Evolutionary conservation across 2,113 vertebrate genomes (phyloP).

Genomic region (Microtus ochrogaster): DNA sequence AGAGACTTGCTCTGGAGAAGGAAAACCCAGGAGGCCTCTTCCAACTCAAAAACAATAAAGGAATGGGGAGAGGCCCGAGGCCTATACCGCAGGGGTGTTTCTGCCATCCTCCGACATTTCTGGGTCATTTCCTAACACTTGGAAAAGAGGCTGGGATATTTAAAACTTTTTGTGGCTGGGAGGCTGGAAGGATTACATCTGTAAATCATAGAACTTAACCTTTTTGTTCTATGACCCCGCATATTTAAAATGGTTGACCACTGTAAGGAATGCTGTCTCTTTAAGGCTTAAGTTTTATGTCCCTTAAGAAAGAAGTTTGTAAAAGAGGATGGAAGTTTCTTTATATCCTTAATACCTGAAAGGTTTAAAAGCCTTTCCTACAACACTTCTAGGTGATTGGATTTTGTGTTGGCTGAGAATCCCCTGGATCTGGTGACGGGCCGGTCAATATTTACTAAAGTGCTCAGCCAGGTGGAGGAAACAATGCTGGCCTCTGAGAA

Average conservation of each 20-base stretch:
- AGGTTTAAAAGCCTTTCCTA: background rate
- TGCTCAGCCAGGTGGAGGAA: background rate
- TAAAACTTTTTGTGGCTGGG: background rate
- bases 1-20: conserved; percentile 22
- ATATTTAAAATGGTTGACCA: conserved; percentile 22
- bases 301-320: background rate
- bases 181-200: conserved; percentile 18
- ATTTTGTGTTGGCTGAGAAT: background rate
- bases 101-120: background rate
- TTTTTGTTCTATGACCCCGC: conserved; percentile 2
- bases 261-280: background rate
- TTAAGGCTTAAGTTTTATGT: background rate
- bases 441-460: background rate
- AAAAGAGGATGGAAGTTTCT: background rate
- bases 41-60: conserved; percentile 29
- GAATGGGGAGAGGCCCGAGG: background rate
- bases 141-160: conserved; percentile 25
- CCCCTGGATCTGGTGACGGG: background rate
- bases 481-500: background rate
- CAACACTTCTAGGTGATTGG: background rate
- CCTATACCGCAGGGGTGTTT: background rate
- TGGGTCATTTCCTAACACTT: conserved; percentile 53
- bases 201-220: background rate
- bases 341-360: background rate
- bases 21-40: conserved; percentile 24